Percentiles rank a stretch among this genome's conserved stretches.
Evolutionary conservation across 1,140 invertebrate species (phyloP).

Genomic region (Acromyrmex echinatior): DNA sequence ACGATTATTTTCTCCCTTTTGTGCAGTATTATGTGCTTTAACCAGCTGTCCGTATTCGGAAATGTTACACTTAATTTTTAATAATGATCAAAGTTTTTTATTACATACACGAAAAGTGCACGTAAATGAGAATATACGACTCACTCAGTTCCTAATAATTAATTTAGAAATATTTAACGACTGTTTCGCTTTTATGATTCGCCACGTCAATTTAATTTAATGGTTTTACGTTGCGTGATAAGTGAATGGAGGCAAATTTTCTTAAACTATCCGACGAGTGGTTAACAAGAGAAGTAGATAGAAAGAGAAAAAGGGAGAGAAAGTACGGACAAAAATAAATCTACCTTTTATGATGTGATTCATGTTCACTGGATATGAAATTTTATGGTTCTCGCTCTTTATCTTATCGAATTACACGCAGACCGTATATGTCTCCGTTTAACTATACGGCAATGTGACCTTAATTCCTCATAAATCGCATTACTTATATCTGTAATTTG

Average conservation of each 20-base stretch:
- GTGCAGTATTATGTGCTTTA: neutral
- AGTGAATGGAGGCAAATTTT: conserved; percentile 25
- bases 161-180: conserved; percentile 42
- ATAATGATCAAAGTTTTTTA: conserved; percentile 9
- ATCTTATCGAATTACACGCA: conserved; percentile 22
- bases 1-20: conserved; percentile 20
- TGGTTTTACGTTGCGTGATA: conserved; percentile 27
- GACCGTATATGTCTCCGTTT: conserved; percentile 21
- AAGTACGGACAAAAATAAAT: conserved; percentile 25
- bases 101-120: neutral
- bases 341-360: conserved; percentile 21
- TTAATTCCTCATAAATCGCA: conserved; percentile 19
- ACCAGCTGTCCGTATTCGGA: neutral
- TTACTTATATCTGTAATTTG: conserved; percentile 19
- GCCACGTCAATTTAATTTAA: conserved; percentile 10
- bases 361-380: conserved; percentile 1
- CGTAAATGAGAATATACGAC: conserved; percentile 24
- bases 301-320: neutral
- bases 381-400: conserved; percentile 24
- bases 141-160: neutral
- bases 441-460: conserved; percentile 18
- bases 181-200: conserved; percentile 9
- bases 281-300: neutral
- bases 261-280: conserved; percentile 17
- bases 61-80: conserved; percentile 30